Base-by-base conservation (phyloP, 2,888 invertebrate species). In the Heliconius hortense region DNA sequence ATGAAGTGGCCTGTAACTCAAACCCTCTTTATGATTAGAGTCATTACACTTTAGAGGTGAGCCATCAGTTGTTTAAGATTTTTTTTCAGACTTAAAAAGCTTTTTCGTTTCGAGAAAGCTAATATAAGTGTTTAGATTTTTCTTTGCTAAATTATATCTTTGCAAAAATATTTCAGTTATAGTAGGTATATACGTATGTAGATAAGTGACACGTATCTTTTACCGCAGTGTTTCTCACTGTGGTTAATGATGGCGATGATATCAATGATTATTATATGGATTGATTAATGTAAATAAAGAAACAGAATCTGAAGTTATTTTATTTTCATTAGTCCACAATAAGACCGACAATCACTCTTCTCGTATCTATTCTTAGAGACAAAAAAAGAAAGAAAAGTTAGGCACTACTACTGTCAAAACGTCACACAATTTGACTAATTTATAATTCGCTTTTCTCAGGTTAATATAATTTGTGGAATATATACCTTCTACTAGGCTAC, bases 11-110 rank as follows among this genome's bases (percentile, higher is more conserved):
- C 83, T 82, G 84, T 80, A 84, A 82, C 84, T 86, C 84, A 79
- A 80, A 79, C 81, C 81, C 81, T 82, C 81, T 88, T 87, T 84
- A 87, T 82, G 85, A 87, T 87, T 86, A 85, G 83, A 83, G 79
- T 86, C 87, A 81, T 88, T 86, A 84, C 78, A 64, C 76, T 79
- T 63, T 70, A 66, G 60, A 64, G 76, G 76, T 76, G 70, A 77
- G 73, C 67, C 64, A 79, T 82, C 73, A 74, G 73, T 75, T 78
- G 76, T 64, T 75, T 77, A 72, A 60, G 59, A 77, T 70, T 73
- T 76, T 76, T 69, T 76, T 70, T 73, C 75, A 26, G 15, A 62
- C 69, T 76, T 77, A 75, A 75, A 68, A 56, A 72, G 56, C 70
- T 59, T 24, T 35, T 39, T 43, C 56, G 59, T 64, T 73, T 21